These are phyloP conservation scores for Ericerus pela DNA, from an alignment of 1,140 invertebrate species.

Conservation along the genomic window DNA sequence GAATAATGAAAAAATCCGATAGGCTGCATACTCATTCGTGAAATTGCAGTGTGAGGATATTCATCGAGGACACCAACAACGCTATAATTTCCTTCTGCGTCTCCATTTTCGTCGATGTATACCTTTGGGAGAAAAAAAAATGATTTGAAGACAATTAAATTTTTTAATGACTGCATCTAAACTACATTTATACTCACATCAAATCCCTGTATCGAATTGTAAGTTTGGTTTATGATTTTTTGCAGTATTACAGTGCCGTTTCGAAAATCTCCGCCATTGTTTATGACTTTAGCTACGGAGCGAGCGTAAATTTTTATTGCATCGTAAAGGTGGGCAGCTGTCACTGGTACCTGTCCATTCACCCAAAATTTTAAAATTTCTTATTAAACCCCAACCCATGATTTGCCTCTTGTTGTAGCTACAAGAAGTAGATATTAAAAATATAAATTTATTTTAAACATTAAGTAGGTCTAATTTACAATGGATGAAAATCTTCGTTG, in stretches of 20 bases:
- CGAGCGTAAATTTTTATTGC: slow-evolving; percentile 71
- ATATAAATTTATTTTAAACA: no score
- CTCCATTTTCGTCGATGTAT: slow-evolving; percentile 70
- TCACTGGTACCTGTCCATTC: slow-evolving; percentile 52
- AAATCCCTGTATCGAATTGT: slow-evolving; percentile 52
- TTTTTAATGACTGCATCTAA: slow-evolving; percentile 30
- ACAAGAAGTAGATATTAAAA: no score
- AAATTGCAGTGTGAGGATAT: slow-evolving; percentile 37
- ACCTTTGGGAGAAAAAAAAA: slow-evolving; percentile 36
- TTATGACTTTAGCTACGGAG: slow-evolving; percentile 54
- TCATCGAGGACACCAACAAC: slow-evolving; percentile 43
- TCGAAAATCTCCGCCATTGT: slow-evolving; percentile 45
- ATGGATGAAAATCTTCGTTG: no score
- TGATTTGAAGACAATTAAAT: neutral
- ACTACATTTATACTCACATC: slow-evolving; percentile 44
- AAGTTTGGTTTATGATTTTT: slow-evolving; percentile 52
- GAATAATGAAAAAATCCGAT: slow-evolving; percentile 53
- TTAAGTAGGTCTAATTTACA: no score
- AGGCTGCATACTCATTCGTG: slow-evolving; percentile 47
- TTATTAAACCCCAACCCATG: no score
- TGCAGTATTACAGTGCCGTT: slow-evolving; percentile 56
- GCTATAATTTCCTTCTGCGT: slow-evolving; percentile 82
- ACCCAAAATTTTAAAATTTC: neutral
- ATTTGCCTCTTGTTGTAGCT: no score
- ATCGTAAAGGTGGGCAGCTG: slow-evolving; percentile 74